Conservation (phyloP, 1,140 invertebrate species). For the Brachionus plicatilis region DNA sequence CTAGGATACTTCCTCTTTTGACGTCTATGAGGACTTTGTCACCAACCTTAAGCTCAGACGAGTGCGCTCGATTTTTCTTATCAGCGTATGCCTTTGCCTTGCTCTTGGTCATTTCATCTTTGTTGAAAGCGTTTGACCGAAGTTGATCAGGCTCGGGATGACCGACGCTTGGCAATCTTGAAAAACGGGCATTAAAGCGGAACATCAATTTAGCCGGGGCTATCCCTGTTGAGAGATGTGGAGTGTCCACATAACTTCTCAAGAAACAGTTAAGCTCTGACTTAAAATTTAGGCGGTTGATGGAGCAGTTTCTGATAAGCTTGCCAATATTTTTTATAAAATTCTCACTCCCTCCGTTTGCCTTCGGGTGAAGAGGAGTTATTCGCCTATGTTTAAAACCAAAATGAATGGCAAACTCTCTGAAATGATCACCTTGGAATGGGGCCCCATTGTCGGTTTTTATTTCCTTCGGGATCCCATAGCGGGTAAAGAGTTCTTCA, state of each 20-base stretch:
- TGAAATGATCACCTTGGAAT: slow-evolving; percentile 41
- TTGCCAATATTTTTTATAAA: slow-evolving; percentile 41
- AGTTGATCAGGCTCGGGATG: neutral
- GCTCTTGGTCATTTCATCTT: neutral
- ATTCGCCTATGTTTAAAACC: slow-evolving; percentile 41
- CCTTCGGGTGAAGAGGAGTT: slow-evolving; percentile 42
- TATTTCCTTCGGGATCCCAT: slow-evolving; percentile 41
- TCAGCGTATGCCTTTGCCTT: neutral
- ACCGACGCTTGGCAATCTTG: neutral
- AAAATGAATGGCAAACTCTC: slow-evolving; percentile 31
- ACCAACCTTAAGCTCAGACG: no score
- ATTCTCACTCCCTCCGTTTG: slow-evolving; percentile 42
- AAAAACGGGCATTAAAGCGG: neutral
- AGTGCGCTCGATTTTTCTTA: neutral
- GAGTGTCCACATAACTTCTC: neutral
- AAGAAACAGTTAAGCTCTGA: neutral
- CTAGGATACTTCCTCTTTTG: no score
- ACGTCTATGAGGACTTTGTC: no score
- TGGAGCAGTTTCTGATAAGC: slow-evolving; percentile 13
- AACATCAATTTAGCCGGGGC: neutral
- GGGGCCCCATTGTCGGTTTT: slow-evolving; percentile 43
- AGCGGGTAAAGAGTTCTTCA: slow-evolving; percentile 42
- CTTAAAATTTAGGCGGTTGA: neutral
- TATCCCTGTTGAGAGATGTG: neutral
- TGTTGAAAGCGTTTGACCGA: neutral